A percentile compares a stretch with the other conserved stretches of the same genome.
phyloP scores from a whole-genome alignment of 1,140 invertebrate species.

The Meloidogyne hapla region DNA sequence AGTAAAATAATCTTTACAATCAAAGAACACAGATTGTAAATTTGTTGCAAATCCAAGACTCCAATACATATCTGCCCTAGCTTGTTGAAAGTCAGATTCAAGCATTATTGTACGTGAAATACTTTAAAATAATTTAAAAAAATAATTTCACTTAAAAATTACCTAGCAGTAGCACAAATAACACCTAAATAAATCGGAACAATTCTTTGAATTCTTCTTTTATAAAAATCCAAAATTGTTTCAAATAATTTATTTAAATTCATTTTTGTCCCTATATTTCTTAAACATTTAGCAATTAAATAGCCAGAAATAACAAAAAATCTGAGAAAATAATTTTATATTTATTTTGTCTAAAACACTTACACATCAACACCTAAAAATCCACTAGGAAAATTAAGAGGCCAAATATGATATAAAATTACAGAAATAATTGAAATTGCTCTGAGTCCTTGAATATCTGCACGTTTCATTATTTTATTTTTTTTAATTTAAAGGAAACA shows the following conservation, averaged over 20 bases:
- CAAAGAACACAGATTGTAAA: conserved; percentile 30
- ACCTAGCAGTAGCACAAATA: neutral
- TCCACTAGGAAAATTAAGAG: conserved; percentile 37
- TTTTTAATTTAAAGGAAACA: neutral
- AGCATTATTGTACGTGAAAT: conserved; percentile 31
- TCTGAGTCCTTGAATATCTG: conserved; percentile 47
- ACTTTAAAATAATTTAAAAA: neutral
- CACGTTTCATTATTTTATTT: conserved; percentile 18
- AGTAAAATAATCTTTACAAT: conserved; percentile 39
- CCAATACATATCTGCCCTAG: conserved; percentile 31
- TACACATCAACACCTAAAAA: conserved; percentile 54
- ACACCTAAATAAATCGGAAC: neutral
- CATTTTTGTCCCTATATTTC: conserved; percentile 7
- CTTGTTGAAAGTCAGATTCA: conserved; percentile 32
- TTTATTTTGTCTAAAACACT: neutral
- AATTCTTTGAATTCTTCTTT: conserved; percentile 3
- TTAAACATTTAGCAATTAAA: conserved; percentile 4
- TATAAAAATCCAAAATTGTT: neutral
- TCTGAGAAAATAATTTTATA: neutral
- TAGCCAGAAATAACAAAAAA: conserved; percentile 5
- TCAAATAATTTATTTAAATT: neutral
- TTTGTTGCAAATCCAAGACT: conserved; percentile 35
- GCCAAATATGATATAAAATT: conserved; percentile 52
- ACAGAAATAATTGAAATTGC: conserved; percentile 45
- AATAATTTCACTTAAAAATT: neutral